Evolutionary conservation across 1,140 invertebrate genomes (phyloP).

Genomic region (Alviniconcha marisindica): DNA sequence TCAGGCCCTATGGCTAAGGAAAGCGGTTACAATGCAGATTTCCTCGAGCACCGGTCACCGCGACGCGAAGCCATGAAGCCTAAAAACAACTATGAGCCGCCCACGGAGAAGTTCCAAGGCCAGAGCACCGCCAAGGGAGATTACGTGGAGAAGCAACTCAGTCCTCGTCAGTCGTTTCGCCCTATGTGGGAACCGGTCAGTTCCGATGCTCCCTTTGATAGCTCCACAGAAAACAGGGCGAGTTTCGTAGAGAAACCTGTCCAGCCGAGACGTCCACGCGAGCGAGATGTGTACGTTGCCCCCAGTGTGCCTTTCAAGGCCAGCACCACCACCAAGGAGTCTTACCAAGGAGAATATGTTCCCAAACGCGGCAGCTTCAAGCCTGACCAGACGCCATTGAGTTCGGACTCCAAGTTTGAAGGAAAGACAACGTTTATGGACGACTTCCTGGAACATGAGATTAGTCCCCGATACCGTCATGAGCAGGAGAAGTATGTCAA

Average conservation of each 20-base stretch:
- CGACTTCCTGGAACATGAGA: slow-evolving; percentile 37
- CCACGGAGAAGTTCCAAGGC: slow-evolving; percentile 32
- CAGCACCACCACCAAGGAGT: slow-evolving; percentile 45
- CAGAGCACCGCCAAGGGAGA: slow-evolving; percentile 35
- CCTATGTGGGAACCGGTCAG: slow-evolving; percentile 31
- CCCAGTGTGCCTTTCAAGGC: slow-evolving; percentile 42
- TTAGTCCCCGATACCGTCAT: slow-evolving; percentile 28
- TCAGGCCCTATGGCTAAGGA: slow-evolving; percentile 30
- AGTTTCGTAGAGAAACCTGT: slow-evolving; percentile 42
- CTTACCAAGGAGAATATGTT: slow-evolving; percentile 39
- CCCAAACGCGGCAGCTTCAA: slow-evolving; percentile 38
- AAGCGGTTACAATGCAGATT: slow-evolving; percentile 31
- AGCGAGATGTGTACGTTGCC: slow-evolving; percentile 35
- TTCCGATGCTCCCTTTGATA: slow-evolving; percentile 40
- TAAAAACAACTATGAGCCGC: slow-evolving; percentile 45
- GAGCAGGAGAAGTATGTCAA: slow-evolving; percentile 35
- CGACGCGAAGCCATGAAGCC: slow-evolving; percentile 34
- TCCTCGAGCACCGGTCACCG: neutral
- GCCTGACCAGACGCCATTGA: slow-evolving; percentile 12
- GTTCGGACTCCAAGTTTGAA: slow-evolving; percentile 47
- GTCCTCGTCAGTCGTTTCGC: slow-evolving; percentile 35
- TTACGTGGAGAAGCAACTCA: slow-evolving; percentile 36
- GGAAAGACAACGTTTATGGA: slow-evolving; percentile 35
- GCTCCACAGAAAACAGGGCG: slow-evolving; percentile 42
- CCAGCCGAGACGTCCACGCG: slow-evolving; percentile 13